Evolutionary conservation across 2,888 invertebrate genomes (phyloP).

Genomic region (Cephus rjabovi): DNA sequence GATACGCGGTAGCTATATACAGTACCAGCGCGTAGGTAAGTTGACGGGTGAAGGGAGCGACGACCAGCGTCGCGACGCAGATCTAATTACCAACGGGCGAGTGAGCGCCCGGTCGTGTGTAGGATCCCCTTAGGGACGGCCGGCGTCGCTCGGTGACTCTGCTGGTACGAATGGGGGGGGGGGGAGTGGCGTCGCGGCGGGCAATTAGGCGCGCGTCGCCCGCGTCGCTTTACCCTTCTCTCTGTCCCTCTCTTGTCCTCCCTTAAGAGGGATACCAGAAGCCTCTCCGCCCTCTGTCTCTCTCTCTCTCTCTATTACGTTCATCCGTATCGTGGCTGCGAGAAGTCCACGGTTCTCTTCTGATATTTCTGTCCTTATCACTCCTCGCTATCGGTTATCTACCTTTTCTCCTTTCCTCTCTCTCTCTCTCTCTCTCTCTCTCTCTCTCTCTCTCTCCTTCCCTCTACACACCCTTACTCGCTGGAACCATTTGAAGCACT

Average conservation of each 20-base stretch:
- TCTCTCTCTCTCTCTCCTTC: not conserved
- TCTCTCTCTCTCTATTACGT: slow-evolving; percentile 19
- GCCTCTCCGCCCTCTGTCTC: slow-evolving; percentile 8
- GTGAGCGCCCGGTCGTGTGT: slow-evolving; percentile 43
- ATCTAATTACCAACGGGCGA: slow-evolving; percentile 59
- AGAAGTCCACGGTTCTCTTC: slow-evolving; percentile 1
- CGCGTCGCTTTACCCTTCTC: slow-evolving; percentile 20
- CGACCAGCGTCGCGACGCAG: slow-evolving; percentile 44
- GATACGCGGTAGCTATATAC: not conserved
- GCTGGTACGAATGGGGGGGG: slow-evolving; percentile 15
- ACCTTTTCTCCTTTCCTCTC: not conserved
- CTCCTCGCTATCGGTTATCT: not conserved
- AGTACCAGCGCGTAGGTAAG: slow-evolving; percentile 24
- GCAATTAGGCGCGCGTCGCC: slow-evolving; percentile 53
- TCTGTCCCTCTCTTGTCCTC: slow-evolving; percentile 17
- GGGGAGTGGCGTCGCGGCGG: slow-evolving; percentile 36
- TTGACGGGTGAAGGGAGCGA: slow-evolving; percentile 48
- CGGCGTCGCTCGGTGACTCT: slow-evolving; percentile 10
- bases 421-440: not conserved
- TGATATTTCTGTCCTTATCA: not conserved
- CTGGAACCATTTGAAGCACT: slow-evolving; percentile 3
- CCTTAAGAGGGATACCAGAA: slow-evolving; percentile 14
- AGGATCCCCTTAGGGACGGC: slow-evolving; percentile 29
- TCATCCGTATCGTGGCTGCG: not conserved
- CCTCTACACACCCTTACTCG: not conserved